phyloP scores from a whole-genome alignment of 2,113 vertebrate genomes.

The Bothrops jararaca region DNA sequence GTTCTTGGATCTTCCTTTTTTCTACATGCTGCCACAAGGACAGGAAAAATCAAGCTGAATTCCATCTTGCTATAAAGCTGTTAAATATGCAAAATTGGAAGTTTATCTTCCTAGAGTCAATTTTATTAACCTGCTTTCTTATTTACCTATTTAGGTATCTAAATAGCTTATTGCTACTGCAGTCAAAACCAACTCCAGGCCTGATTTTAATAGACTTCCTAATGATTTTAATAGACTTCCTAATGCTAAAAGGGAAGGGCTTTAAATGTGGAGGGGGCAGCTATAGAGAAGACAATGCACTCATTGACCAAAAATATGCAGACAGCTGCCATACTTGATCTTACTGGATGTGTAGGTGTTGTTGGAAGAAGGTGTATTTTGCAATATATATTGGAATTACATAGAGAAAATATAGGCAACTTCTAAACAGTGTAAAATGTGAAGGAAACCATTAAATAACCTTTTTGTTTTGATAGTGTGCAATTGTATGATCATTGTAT shows the following conservation, averaged over 20 bases:
- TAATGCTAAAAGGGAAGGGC: neutral
- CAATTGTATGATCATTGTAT: neutral
- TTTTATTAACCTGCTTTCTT: neutral
- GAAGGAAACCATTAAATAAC: neutral
- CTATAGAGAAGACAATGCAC: neutral
- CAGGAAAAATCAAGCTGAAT: neutral
- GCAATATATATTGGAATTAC: neutral
- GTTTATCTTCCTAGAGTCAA: fast-evolving
- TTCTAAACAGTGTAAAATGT: neutral
- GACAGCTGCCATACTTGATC: neutral
- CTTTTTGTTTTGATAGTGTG: neutral
- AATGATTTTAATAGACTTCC: neutral
- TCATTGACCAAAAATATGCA: neutral
- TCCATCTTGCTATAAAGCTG: neutral
- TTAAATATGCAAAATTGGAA: neutral
- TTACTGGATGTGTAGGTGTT: neutral
- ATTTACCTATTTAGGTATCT: neutral
- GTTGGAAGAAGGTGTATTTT: neutral
- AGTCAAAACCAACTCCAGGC: neutral
- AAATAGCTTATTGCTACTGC: neutral
- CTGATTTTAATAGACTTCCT: neutral
- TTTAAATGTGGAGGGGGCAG: neutral
- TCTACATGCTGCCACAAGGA: neutral
- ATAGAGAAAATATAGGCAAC: neutral
- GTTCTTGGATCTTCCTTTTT: neutral